Evolutionary conservation across 2,797 vertebrate species (phyloP).

Genomic region (Ctenopoma multispine): DNA sequence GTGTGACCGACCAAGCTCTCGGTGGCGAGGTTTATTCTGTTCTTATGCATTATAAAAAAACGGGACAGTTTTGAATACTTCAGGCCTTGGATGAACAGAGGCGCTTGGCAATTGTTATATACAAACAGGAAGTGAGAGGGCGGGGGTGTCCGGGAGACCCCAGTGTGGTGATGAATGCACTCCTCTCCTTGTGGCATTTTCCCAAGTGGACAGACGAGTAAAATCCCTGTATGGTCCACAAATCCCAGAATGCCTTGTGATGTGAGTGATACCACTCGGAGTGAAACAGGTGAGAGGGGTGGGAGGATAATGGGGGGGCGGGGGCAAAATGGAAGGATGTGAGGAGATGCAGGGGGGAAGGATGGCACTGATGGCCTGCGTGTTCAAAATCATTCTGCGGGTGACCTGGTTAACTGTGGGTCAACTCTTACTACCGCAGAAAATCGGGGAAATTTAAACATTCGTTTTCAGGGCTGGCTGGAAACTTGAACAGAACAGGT

Average conservation of each 20-base stretch:
- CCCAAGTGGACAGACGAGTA: slow-evolving; percentile 46
- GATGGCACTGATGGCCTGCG: slow-evolving; percentile 19
- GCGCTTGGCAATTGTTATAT: slow-evolving; percentile 77
- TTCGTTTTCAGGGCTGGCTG: slow-evolving; percentile 50
- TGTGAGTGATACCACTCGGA: slow-evolving; percentile 14
- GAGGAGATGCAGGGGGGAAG: background rate
- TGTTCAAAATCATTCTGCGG: slow-evolving; percentile 25
- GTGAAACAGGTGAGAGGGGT: background rate
- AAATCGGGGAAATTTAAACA: slow-evolving; percentile 45
- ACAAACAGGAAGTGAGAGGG: slow-evolving; percentile 72
- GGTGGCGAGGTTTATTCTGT: slow-evolving; percentile 53
- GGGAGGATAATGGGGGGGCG: too few species aligned
- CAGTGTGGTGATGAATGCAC: slow-evolving; percentile 24
- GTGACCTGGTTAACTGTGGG: background rate
- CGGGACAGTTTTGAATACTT: slow-evolving; percentile 61
- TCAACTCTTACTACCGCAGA: slow-evolving; percentile 23
- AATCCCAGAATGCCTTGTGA: slow-evolving; percentile 63
- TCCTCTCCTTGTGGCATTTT: slow-evolving; percentile 49
- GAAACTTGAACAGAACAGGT: slow-evolving; percentile 47
- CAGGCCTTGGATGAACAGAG: slow-evolving; percentile 66
- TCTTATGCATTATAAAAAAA: slow-evolving; percentile 66
- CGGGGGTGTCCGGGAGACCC: background rate
- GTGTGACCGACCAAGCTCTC: slow-evolving; percentile 55
- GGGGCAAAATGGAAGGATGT: background rate
- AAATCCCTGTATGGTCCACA: slow-evolving; percentile 56